Base-by-base conservation (phyloP, 2,113 vertebrate species). In the Urocolius indicus region DNA sequence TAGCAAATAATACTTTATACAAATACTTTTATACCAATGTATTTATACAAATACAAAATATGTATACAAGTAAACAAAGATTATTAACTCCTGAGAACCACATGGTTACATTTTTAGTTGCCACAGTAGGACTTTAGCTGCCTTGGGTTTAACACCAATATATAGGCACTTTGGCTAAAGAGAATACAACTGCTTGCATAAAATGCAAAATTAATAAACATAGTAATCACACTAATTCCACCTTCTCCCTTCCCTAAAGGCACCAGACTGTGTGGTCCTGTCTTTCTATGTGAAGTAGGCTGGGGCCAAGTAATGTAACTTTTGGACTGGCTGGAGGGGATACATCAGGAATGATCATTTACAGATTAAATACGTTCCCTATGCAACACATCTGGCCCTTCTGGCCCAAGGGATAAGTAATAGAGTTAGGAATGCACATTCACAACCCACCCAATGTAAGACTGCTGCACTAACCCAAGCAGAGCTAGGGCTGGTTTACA, bases 301-400 rank as follows among this genome's bases (percentile, higher is more conserved):
- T 81, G 48, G 19, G n/a, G 52, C 45, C 82, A 77, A 89, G 46
- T 38, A 87, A 49, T 4, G 19, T 41, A 85, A 66, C 88, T 85
- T 91, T 45, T 55, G 76, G 79, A 36, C 73, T 65, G 36, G 59
- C 41, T 96, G 61, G 73, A 94, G 61, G 43, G 22, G 29, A 84
- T 87, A 79, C 76, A 86, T 91, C 68, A 90, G 38, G 52, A 93
- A 90, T 46, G 85, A 93, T 90, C 68, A 86, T 63, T 96, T 78
- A 79, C 69, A 78, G 69, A 95, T 84, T 87, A 87, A 90, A 66
- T 75, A 52, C 32, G 48, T 32, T 93, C 65, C 41, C 90, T 89
- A 22, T 78, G 61, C 83, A 94, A 68, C 76, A 93, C 86, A 96
- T 92, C 88, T 95, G 93, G 92, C 52, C 38, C 32, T 83, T 77